Percentiles rank a stretch among this genome's conserved stretches.
These are phyloP conservation scores for Carettochelys insculpta DNA, from an alignment of 2,113 vertebrate species.

Conservation along the genomic window DNA sequence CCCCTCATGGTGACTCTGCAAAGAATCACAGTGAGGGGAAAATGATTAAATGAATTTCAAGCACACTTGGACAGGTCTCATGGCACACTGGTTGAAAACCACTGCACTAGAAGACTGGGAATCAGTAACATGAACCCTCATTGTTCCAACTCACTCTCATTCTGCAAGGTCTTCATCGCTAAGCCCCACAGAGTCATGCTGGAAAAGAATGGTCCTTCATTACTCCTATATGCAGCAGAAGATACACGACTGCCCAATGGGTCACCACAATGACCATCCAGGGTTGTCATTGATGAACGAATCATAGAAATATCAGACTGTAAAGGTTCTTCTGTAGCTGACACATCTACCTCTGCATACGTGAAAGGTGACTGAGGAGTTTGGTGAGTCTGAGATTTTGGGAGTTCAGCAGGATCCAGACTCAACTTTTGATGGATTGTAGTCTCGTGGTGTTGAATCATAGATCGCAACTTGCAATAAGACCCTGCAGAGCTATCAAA, in stretches of 20 bases:
- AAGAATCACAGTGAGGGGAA: no score
- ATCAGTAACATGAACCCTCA: slow-evolving; percentile 47
- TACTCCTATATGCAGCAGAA: slow-evolving; percentile 68
- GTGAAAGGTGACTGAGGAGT: not conserved
- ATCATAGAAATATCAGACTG: slow-evolving; percentile 60
- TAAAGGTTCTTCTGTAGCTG: slow-evolving; percentile 44
- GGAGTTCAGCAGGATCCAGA: slow-evolving; percentile 69
- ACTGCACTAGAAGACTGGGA: not conserved
- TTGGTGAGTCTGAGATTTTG: slow-evolving; percentile 69
- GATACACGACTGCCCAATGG: slow-evolving; percentile 63
- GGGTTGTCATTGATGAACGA: slow-evolving; percentile 63
- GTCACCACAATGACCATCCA: slow-evolving; percentile 77
- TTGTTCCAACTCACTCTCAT: slow-evolving; percentile 88
- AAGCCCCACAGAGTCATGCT: slow-evolving; percentile 92
- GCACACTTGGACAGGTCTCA: no score
- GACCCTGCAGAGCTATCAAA: slow-evolving; percentile 40
- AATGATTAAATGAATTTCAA: no score
- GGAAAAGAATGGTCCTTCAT: slow-evolving; percentile 88
- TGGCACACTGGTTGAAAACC: no score
- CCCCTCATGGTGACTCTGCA: no score
- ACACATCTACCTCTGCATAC: slow-evolving; percentile 49
- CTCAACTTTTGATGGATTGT: slow-evolving; percentile 72
- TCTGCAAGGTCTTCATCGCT: slow-evolving; percentile 93
- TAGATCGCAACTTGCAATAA: slow-evolving; percentile 79
- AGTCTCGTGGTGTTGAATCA: slow-evolving; percentile 72